Evolutionary conservation across 2,888 invertebrate genomes (phyloP).

Genomic region (Rhaphigaster nebulosa): DNA sequence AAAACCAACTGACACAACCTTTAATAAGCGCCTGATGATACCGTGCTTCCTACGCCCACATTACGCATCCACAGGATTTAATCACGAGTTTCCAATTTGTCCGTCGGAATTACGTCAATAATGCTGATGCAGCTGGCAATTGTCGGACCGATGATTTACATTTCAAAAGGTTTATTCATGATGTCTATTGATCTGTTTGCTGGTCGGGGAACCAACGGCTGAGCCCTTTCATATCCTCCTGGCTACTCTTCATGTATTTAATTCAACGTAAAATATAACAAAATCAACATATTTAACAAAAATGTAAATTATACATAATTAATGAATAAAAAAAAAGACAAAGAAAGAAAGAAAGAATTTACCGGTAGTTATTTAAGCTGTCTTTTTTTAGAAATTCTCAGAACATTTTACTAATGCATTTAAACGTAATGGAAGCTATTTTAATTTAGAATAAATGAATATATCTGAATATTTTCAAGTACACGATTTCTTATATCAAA

Average conservation of each 20-base stretch:
- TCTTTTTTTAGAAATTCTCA: too few species aligned
- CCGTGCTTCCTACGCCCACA: neutral
- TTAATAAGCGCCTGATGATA: neutral
- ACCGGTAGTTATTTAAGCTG: neutral
- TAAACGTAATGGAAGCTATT: too few species aligned
- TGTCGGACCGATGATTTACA: neutral
- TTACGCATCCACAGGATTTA: neutral
- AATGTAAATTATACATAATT: neutral
- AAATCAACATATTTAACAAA: neutral
- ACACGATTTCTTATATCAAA: too few species aligned
- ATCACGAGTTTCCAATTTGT: neutral
- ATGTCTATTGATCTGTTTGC: slow-evolving; percentile 11
- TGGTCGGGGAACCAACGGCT: neutral
- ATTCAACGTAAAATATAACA: neutral
- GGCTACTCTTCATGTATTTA: neutral
- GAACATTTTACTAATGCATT: too few species aligned
- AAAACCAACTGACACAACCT: neutral
- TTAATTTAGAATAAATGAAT: too few species aligned
- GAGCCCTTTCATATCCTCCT: neutral
- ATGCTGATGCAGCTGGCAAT: neutral
- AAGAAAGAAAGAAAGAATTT: too few species aligned
- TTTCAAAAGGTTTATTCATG: slow-evolving; percentile 35
- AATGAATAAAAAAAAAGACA: neutral
- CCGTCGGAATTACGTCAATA: neutral
- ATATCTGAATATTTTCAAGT: too few species aligned